A percentile compares a stretch with the other conserved stretches of the same genome.
Evolutionary conservation across 2,888 invertebrate species (phyloP).

Genomic region (Platycheirus albimanus): DNA sequence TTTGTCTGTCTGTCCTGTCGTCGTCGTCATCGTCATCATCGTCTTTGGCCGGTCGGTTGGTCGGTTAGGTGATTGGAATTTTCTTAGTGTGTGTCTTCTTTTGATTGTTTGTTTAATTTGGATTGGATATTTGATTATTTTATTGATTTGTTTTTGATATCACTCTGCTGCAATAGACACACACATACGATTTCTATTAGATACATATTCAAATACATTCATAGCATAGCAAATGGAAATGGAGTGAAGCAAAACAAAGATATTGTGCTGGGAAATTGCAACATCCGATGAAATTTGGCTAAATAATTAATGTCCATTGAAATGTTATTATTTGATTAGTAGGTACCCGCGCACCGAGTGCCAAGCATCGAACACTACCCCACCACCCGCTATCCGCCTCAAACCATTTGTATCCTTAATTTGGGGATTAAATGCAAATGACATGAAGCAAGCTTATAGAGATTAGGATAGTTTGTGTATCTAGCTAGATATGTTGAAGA

Average conservation of each 20-base stretch:
- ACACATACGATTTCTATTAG: background rate
- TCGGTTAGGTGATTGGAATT: background rate
- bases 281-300: conserved; percentile 60
- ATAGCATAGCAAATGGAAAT: conserved; percentile 4
- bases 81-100: conserved; percentile 17
- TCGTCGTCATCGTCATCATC: background rate
- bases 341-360: background rate
- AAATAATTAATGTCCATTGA: conserved; percentile 67
- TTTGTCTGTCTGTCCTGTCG: background rate
- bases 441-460: conserved; percentile 37
- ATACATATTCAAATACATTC: background rate
- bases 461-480: conserved; percentile 30
- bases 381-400: background rate
- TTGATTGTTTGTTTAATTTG: conserved; percentile 24
- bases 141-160: conserved; percentile 63
- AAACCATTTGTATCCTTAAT: no score
- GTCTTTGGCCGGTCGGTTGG: no score
- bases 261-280: conserved; percentile 44
- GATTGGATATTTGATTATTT: conserved; percentile 54
- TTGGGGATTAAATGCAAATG: conserved; percentile 52
- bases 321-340: conserved; percentile 71
- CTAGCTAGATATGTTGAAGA: conserved; percentile 4
- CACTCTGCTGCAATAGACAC: conserved; percentile 25
- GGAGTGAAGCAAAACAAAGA: conserved; percentile 12
- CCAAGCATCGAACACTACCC: no score